phyloP scores from a whole-genome alignment of 2,797 vertebrate genomes.

The Serranus cabrilla region DNA sequence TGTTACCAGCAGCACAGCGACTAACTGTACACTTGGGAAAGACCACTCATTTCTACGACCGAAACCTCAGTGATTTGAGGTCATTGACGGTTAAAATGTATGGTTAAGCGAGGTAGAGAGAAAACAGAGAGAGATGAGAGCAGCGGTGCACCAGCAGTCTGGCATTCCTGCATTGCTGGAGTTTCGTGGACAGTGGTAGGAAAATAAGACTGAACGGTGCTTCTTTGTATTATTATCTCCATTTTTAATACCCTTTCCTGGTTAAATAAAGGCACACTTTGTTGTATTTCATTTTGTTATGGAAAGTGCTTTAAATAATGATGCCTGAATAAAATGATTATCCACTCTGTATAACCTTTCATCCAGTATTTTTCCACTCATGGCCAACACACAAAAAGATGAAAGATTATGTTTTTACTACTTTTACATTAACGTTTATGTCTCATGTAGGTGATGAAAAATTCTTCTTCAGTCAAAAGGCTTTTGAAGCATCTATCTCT shows the following conservation, averaged over 20 bases:
- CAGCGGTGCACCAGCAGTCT: constrained; percentile 23
- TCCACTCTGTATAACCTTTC: background rate
- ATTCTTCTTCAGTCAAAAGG: no score
- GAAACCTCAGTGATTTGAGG: constrained; percentile 71
- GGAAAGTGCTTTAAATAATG: background rate
- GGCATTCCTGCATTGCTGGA: constrained; percentile 17
- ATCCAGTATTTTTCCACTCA: background rate
- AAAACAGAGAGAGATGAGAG: constrained; percentile 39
- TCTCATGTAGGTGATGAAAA: no score
- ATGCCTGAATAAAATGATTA: background rate
- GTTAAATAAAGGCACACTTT: background rate
- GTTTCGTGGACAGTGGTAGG: background rate
- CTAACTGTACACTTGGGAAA: constrained; percentile 77
- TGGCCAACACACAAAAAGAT: no score
- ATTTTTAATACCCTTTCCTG: background rate
- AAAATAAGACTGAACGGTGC: constrained; percentile 20
- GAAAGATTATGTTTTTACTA: no score
- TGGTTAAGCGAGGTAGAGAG: constrained; percentile 54
- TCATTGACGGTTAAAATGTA: constrained; percentile 72
- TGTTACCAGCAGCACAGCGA: constrained; percentile 70
- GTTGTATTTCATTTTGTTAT: background rate
- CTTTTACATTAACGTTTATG: no score
- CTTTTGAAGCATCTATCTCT: no score
- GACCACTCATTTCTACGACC: constrained; percentile 66
- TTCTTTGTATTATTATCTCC: background rate